phyloP scores from a whole-genome alignment of 1,140 invertebrate species.

The Condylostylus longicornis region DNA sequence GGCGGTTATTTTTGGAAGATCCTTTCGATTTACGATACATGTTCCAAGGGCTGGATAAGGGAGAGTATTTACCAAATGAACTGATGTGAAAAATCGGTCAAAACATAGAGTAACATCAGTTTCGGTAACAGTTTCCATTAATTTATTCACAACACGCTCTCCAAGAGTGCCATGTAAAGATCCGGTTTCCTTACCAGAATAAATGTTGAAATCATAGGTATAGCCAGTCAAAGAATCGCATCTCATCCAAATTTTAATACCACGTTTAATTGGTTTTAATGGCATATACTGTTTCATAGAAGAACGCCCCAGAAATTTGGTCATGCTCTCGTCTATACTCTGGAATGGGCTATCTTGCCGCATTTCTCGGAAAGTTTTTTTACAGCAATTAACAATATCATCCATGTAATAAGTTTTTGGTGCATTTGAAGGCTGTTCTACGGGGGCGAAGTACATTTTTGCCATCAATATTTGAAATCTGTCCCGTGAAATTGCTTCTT shows the following conservation, averaged over 20 bases:
- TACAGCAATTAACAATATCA: slow-evolving; percentile 1
- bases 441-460: no score
- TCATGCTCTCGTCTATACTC: slow-evolving; percentile 9
- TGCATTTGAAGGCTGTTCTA: not conserved
- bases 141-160: slow-evolving; percentile 1
- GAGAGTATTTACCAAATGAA: not conserved
- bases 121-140: slow-evolving; percentile 6
- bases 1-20: not conserved
- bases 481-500: no score
- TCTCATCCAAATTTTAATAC: slow-evolving; percentile 20
- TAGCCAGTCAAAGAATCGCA: not conserved
- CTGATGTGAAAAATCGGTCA: no score
- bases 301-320: slow-evolving; percentile 25
- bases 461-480: no score
- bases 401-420: not conserved
- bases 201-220: not conserved
- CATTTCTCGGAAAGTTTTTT: not conserved
- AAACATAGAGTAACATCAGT: slow-evolving; percentile 9
- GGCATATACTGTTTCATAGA: slow-evolving; percentile 27
- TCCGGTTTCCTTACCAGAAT: not conserved
- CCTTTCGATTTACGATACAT: not conserved
- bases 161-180: not conserved
- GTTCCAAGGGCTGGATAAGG: not conserved
- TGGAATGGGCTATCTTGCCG: slow-evolving; percentile 17
- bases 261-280: slow-evolving; percentile 26